Percentiles rank a stretch among this genome's conserved stretches.
Conservation (phyloP, 2,113 vertebrate genomes). For the Megaptera novaeangliae region DNA sequence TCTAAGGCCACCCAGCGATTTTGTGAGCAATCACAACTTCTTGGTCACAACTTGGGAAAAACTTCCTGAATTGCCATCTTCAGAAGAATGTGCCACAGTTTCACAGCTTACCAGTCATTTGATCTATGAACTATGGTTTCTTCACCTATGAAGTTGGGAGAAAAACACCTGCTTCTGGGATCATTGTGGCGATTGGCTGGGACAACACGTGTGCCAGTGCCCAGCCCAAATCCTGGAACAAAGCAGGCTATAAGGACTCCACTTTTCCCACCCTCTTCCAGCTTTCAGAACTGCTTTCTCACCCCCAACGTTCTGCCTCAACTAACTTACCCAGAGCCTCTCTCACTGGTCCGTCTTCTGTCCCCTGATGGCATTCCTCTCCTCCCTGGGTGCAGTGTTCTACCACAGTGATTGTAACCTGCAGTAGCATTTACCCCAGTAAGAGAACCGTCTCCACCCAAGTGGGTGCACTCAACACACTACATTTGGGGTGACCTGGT, state of each 20-base stretch:
- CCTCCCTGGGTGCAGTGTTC: accelerated
- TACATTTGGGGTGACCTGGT: background rate
- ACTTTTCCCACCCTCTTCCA: background rate
- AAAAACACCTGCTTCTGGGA: background rate
- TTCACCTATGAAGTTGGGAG: background rate
- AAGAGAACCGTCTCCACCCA: background rate
- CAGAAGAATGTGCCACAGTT: background rate
- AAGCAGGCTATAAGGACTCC: background rate
- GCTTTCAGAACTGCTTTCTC: background rate
- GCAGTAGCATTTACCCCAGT: accelerated
- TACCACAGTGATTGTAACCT: background rate
- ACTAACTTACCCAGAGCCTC: background rate
- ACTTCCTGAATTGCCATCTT: background rate
- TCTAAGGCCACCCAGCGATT: background rate
- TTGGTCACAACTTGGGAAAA: background rate
- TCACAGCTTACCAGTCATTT: background rate
- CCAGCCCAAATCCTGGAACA: background rate
- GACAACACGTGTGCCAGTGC: accelerated
- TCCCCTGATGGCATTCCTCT: background rate
- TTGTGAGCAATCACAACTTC: background rate
- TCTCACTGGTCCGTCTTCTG: background rate
- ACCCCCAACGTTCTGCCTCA: background rate
- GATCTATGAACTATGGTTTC: background rate
- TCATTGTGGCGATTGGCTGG: background rate
- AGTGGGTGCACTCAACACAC: background rate